A percentile compares a stretch with the other conserved stretches of the same genome.
Conservation (phyloP, 2,888 invertebrate genomes). For the Tachystola acroxantha region DNA sequence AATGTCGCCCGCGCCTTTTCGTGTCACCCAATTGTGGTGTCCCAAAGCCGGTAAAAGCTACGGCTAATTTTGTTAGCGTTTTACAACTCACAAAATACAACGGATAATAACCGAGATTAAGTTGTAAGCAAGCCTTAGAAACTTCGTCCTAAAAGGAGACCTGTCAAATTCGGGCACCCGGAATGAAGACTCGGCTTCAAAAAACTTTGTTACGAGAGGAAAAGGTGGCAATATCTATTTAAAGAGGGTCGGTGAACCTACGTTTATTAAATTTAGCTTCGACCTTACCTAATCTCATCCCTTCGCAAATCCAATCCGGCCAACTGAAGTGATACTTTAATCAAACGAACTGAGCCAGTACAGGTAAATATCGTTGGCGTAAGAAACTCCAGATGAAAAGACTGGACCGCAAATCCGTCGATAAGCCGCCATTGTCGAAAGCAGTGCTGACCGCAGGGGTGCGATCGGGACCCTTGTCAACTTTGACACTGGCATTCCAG, state of each 20-base stretch:
- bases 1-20: constrained; percentile 40
- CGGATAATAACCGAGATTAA: constrained; percentile 3
- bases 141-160: no score
- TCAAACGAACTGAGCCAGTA: constrained; percentile 3
- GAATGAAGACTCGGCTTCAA: background rate
- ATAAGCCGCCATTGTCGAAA: constrained; percentile 38
- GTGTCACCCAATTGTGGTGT: constrained; percentile 36
- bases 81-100: constrained; percentile 17
- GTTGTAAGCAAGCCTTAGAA: background rate
- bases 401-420: constrained; percentile 38
- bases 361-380: constrained; percentile 16
- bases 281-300: background rate
- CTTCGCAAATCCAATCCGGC: constrained; percentile 5
- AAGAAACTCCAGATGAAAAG: constrained; percentile 23
- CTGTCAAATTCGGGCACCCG: no score
- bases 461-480: constrained; percentile 48
- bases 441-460: constrained; percentile 36
- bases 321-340: constrained; percentile 3
- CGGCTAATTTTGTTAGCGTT: constrained; percentile 37
- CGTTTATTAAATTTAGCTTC: constrained; percentile 1
- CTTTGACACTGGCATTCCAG: constrained; percentile 40
- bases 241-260: background rate
- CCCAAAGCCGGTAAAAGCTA: constrained; percentile 32
- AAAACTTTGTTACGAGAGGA: background rate
- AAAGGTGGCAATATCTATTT: background rate